phyloP scores from a whole-genome alignment of 2,113 vertebrate genomes.

The Neogale vison region DNA sequence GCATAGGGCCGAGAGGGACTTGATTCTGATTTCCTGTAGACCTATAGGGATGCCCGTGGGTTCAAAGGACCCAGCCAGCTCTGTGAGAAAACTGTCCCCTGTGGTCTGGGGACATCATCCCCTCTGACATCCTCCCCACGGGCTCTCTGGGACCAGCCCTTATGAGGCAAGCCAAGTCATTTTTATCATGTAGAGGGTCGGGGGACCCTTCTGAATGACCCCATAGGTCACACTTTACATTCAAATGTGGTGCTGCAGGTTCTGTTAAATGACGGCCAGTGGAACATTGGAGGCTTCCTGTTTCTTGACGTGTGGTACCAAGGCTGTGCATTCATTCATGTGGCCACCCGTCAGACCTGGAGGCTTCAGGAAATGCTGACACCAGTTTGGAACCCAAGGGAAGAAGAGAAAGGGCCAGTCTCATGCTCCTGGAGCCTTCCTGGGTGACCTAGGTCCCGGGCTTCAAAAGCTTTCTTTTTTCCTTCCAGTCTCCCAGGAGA shows the following conservation, averaged over 20 bases:
- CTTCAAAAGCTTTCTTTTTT: conserved; percentile 37
- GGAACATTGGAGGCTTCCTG: not conserved
- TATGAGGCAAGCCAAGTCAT: not conserved
- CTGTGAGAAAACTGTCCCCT: not conserved
- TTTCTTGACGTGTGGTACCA: not conserved
- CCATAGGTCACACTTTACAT: conserved; percentile 15
- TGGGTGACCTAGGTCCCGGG: not conserved
- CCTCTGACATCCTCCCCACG: too few relatives aligned
- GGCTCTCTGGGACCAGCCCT: not conserved
- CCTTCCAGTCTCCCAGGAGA: not conserved
- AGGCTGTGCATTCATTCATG: not conserved
- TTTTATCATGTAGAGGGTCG: not conserved
- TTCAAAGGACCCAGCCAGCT: not conserved
- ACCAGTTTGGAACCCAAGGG: not conserved
- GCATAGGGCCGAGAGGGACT: not conserved
- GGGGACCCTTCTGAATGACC: not conserved
- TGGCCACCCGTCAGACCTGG: not conserved
- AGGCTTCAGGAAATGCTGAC: not conserved
- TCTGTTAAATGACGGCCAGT: not conserved
- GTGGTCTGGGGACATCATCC: accelerated
- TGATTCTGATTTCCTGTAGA: not conserved
- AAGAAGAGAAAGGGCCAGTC: not conserved
- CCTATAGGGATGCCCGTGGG: not conserved
- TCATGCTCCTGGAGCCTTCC: not conserved
- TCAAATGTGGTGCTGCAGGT: not conserved